Evolutionary conservation across 2,888 invertebrate species (phyloP), one percentile per base, ranked within the genome.

Genomic region (Sacculina carcini): DNA sequence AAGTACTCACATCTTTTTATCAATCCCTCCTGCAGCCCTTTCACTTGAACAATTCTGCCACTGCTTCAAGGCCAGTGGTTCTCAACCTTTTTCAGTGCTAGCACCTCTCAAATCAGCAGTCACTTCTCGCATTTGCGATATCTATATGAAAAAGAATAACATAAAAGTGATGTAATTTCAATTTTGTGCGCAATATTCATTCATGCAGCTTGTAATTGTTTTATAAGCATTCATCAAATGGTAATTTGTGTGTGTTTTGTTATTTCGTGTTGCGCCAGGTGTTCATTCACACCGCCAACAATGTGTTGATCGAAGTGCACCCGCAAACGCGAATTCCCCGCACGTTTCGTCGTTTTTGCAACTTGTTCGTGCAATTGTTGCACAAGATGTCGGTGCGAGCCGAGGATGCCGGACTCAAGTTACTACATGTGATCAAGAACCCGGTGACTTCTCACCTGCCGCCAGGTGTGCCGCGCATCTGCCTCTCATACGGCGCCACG

Each of bases 261-360:
- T 40, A 29, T 9, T 51, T 54, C n/a, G n/a, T n/a, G n/a, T n/a
- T n/a, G n/a, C n/a, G n/a, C n/a, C 52, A 69, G 59, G 68, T 70
- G 1, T 71, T 66, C 57, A 61, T 71, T 40, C 67, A 66, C 54
- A 70, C 69, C 40, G 64, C 65, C 54, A 64, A 64, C 52, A 68
- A 67, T 60, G 65, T 65, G 19, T 59, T 70, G 10, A 69, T 69
- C 54, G 65, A 67, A 59, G 63, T 94, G 29, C 90, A 90, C 66
- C 94, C 96, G 36, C 92, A 92, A 66, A 94, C 92, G 0, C 75
- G 94, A 62, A 89, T 96, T 67, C 96, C 96, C 1, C 72, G 94
- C 57, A 96, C 94, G 2, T 96, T 89, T 63, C 92, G 92, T 64
- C 73, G 94, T 64, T 54, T 54, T 28, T 42, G 42, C 16, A 42